phyloP scores from a whole-genome alignment of 1,140 invertebrate genomes.

The Diorhabda sublineata region DNA sequence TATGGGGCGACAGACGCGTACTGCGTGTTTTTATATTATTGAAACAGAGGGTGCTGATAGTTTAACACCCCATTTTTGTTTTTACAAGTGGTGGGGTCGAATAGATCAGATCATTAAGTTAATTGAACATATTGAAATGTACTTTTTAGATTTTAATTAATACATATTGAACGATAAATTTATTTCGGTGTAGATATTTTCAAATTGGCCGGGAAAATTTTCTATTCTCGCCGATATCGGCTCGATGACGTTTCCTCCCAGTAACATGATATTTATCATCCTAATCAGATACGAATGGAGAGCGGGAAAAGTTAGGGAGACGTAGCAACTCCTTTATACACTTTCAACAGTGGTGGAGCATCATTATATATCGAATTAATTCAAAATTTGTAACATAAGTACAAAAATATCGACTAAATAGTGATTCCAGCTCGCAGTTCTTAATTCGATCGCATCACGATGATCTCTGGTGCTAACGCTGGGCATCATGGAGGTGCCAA shows the following conservation, averaged over 20 bases:
- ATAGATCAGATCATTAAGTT: neutral
- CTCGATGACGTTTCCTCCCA: neutral
- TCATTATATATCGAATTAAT: neutral
- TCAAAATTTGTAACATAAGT: neutral
- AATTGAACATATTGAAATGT: neutral
- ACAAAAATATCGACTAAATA: neutral
- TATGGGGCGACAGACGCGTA: conserved; percentile 3
- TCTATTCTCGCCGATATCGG: neutral
- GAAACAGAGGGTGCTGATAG: conserved; percentile 3
- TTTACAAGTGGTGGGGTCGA: neutral
- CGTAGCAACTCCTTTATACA: neutral
- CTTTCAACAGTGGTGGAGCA: neutral
- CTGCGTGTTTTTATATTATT: conserved; percentile 7
- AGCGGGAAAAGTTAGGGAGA: neutral
- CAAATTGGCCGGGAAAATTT: no score
- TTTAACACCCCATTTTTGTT: conserved; percentile 13
- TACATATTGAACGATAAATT: no score
- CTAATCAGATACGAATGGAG: neutral
- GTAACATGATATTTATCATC: conserved; percentile 3
- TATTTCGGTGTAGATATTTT: no score
- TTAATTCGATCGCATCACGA: no score
- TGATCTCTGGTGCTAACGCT: no score
- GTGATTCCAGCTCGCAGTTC: no score
- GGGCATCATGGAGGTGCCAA: no score
- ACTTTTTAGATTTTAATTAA: neutral